These are phyloP conservation scores for Darevskia nairensis DNA, from an alignment of 2,797 vertebrate species.

Conservation along the genomic window DNA sequence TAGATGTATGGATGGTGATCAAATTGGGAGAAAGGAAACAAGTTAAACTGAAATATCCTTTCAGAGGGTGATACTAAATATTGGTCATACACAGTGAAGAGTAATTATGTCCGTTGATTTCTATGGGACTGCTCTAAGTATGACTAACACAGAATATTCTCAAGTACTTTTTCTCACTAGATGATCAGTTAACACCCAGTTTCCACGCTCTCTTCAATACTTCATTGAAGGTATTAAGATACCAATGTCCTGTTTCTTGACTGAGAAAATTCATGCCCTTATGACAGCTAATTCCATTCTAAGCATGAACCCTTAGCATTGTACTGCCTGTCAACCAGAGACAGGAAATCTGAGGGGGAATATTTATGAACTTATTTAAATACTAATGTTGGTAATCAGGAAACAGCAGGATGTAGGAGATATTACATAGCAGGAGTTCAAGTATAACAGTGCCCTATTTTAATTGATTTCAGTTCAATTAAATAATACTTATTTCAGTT, in stretches of 20 bases:
- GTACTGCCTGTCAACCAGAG: conserved; percentile 44
- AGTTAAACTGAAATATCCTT: conserved; percentile 44
- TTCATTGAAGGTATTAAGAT: conserved; percentile 51
- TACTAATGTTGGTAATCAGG: conserved; percentile 51
- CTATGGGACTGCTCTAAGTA: too few species aligned
- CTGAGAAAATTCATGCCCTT: conserved; percentile 25
- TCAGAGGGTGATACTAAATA: neutral
- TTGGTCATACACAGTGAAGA: too few species aligned
- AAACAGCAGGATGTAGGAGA: conserved; percentile 34
- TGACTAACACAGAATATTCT: too few species aligned
- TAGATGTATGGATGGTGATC: conserved; percentile 56
- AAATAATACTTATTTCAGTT: conserved; percentile 30
- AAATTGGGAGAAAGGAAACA: conserved; percentile 71
- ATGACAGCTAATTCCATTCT: conserved; percentile 18
- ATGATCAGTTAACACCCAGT: conserved; percentile 44
- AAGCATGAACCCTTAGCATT: conserved; percentile 38
- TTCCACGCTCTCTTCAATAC: too few species aligned
- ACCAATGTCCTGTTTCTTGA: conserved; percentile 37
- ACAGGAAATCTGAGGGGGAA: conserved; percentile 58
- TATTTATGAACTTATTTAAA: conserved; percentile 65
- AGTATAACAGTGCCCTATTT: conserved; percentile 8
- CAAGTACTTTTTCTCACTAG: conserved; percentile 41
- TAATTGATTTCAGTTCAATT: too few species aligned
- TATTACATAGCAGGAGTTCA: conserved; percentile 14
- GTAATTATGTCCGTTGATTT: too few species aligned